phyloP scores from a whole-genome alignment of 2,113 vertebrate genomes.

The Mirounga angustirostris region DNA sequence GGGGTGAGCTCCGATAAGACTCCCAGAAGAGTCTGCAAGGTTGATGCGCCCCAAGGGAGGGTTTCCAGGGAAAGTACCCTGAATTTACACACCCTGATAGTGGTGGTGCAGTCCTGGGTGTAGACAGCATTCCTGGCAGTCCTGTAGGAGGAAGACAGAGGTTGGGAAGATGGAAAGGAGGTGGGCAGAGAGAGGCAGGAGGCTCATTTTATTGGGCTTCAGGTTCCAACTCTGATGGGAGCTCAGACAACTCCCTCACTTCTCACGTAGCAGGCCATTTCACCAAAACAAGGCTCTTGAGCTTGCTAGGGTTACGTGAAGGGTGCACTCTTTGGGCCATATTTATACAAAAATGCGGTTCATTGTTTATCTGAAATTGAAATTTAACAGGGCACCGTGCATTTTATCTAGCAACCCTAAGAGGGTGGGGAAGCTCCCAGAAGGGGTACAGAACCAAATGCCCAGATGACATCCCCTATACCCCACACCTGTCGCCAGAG shows the following conservation, averaged over 20 bases:
- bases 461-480: background rate
- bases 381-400: background rate
- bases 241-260: background rate
- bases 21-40: too few species aligned
- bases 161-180: background rate
- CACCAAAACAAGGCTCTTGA: background rate
- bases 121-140: rapidly evolving
- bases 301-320: background rate
- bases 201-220: background rate
- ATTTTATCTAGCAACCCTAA: background rate
- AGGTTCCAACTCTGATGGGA: rapidly evolving
- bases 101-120: too few species aligned
- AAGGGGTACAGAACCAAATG: background rate
- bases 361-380: background rate
- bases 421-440: background rate
- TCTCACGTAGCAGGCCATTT: background rate
- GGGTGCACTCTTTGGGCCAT: background rate
- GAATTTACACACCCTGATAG: background rate
- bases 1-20: background rate
- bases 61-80: background rate
- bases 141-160: background rate
- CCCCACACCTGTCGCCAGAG: background rate
- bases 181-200: background rate
- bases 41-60: background rate
- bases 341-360: background rate